These are phyloP conservation scores for Platyura marginata DNA, from an alignment of 1,140 invertebrate species.

Conservation along the genomic window DNA sequence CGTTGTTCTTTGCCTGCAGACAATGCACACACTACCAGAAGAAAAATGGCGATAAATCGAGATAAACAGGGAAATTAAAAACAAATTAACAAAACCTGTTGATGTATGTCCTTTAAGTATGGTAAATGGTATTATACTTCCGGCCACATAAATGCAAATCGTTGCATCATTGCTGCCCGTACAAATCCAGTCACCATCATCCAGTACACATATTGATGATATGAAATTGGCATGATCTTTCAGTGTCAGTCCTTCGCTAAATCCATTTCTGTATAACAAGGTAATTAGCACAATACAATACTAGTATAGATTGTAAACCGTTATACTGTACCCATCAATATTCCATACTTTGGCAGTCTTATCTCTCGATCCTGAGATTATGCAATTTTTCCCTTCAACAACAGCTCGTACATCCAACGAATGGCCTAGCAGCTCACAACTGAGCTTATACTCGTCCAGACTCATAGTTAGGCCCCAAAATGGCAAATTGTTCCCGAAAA, in stretches of 20 bases:
- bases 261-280: constrained; percentile 30
- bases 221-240: constrained; percentile 76
- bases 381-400: constrained; percentile 39
- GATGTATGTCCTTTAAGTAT: constrained; percentile 63
- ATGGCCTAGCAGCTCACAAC: constrained; percentile 57
- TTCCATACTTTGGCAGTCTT: constrained; percentile 70
- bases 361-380: constrained; percentile 75
- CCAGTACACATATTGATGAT: constrained; percentile 54
- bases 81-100: constrained; percentile 20
- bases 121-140: constrained; percentile 35
- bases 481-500: no score
- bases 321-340: constrained; percentile 44
- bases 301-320: neutral
- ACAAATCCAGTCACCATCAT: constrained; percentile 54
- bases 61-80: neutral
- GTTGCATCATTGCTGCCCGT: constrained; percentile 78
- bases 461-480: no score
- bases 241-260: constrained; percentile 42
- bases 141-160: constrained; percentile 55
- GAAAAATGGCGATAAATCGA: neutral
- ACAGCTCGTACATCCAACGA: constrained; percentile 67
- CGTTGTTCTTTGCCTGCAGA: constrained; percentile 23
- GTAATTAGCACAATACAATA: neutral
- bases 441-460: constrained; percentile 47
- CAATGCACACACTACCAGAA: constrained; percentile 26